A percentile compares a stretch with the other conserved stretches of the same genome.
Evolutionary conservation across 2,797 vertebrate species (phyloP).

Genomic region (Merluccius polli): DNA sequence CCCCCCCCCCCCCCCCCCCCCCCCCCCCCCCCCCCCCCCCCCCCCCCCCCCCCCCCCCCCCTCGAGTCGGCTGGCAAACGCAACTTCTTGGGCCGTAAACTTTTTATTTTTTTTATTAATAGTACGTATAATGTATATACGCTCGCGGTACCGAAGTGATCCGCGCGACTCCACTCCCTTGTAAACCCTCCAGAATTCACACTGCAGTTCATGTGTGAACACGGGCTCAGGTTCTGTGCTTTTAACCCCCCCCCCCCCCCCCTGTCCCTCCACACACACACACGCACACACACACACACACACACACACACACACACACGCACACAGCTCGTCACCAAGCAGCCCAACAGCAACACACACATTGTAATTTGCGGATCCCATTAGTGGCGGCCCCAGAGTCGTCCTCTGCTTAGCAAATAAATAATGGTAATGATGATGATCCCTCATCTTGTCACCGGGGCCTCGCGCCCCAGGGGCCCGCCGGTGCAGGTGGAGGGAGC

Average conservation of each 20-base stretch:
- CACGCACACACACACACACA: background rate
- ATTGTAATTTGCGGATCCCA: conserved; percentile 75
- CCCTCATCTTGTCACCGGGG: conserved; percentile 77
- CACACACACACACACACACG: background rate
- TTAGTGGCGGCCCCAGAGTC: conserved; percentile 75
- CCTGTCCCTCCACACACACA: background rate
- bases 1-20: no score
- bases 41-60: no score
- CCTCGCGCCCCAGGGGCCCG: conserved; percentile 65
- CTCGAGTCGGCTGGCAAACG: no score
- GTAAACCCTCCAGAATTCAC: background rate
- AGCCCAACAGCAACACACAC: conserved; percentile 55
- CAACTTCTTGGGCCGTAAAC: no score
- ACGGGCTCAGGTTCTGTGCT: background rate
- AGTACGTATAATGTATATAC: no score
- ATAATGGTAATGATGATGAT: conserved; percentile 85
- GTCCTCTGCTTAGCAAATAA: conserved; percentile 80
- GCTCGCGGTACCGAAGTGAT: background rate
- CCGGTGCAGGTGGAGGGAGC: conserved; percentile 67
- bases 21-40: no score
- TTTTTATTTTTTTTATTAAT: no score
- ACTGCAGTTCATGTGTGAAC: background rate
- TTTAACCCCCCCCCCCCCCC: background rate
- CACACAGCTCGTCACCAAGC: conserved; percentile 3
- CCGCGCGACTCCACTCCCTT: background rate